Percentiles rank a stretch among this genome's conserved stretches.
phyloP scores from a whole-genome alignment of 2,113 vertebrate genomes.

The Nothobranchius furzeri region DNA sequence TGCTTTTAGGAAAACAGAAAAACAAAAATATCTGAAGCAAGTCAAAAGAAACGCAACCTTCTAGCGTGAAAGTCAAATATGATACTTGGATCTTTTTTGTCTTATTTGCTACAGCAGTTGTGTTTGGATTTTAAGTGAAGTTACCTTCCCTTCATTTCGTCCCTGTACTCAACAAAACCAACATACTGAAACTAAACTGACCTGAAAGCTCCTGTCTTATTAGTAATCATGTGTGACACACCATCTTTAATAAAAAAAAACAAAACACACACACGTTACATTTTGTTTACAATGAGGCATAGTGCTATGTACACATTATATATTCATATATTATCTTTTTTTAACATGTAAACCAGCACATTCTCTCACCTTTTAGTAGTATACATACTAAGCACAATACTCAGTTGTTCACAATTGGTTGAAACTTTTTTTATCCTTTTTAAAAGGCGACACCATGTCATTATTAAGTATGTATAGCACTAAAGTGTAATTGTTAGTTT shows the following conservation, averaged over 20 bases:
- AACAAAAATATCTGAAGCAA: slow-evolving; percentile 41
- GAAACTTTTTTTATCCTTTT: neutral
- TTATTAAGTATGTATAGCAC: slow-evolving; percentile 73
- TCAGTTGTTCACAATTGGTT: slow-evolving; percentile 57
- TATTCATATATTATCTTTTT: slow-evolving; percentile 73
- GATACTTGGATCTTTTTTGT: slow-evolving; percentile 54
- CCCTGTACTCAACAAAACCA: slow-evolving; percentile 64
- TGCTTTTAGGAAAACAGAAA: slow-evolving; percentile 60
- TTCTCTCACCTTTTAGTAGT: slow-evolving; percentile 81
- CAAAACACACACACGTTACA: slow-evolving; percentile 66
- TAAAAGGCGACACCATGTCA: slow-evolving; percentile 24
- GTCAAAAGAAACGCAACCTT: slow-evolving; percentile 50
- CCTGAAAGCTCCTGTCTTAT: slow-evolving; percentile 44
- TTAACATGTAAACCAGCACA: slow-evolving; percentile 84
- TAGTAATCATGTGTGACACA: slow-evolving; percentile 55
- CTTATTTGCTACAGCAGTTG: slow-evolving; percentile 61
- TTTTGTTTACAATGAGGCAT: slow-evolving; percentile 80
- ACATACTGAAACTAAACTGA: slow-evolving; percentile 32
- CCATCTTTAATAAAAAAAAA: slow-evolving; percentile 43
- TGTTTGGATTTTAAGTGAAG: slow-evolving; percentile 64
- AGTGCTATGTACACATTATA: slow-evolving; percentile 83
- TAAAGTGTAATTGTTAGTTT: slow-evolving; percentile 63
- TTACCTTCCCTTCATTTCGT: slow-evolving; percentile 68
- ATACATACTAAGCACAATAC: slow-evolving; percentile 80
- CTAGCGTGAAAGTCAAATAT: slow-evolving; percentile 70